Base-by-base conservation (phyloP, 2,113 vertebrate genomes). In the Orycteropus afer region DNA sequence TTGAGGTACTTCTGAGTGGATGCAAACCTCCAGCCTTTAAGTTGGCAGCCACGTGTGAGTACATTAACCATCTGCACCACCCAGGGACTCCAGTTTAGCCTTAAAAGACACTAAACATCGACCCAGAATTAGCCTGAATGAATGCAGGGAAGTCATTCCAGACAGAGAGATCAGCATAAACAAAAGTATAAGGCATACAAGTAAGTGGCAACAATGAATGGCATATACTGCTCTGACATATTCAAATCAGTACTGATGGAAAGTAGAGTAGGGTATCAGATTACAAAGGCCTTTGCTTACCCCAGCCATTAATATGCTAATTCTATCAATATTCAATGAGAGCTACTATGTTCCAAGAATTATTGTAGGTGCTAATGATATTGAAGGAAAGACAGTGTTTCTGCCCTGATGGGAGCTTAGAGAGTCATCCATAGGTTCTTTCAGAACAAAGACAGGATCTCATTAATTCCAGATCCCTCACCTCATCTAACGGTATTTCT, bases 381-480 rank as follows among this genome's bases (percentile, higher is more conserved):
- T 14, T 69, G 10, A 89, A 91, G 5, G 65, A 49, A 89, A 77
- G 11, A 51, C 34, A 40, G 0, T 45, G 47, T 40, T 73, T 86
- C 49, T 90, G 34, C 65, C 25, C 2, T 90, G 17, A 40, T 4
- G 15, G 18, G 27, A 89, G 20, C 25, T 71, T 55, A 34, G 32
- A 83, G 51, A 57, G 61, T 96, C 69, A 93, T 27, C 59, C 40
- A 57, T 15, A 3, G 23, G 17, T 37, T 93, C 63, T 79, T 91
- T 90, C 86, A 61, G 40, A 88, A 93, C 18, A 93, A 79, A 79
- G 55, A 42, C 32, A 79, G 37, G 74, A 86, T 79, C 51, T 90
- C 65, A 29, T 23, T 77, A 80, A 73, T 17, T 63, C 69, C 1
- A 63, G 12, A 80, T 80, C 40, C 67, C 40, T 89, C 42, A 88